A percentile compares a stretch with the other conserved stretches of the same genome.
Conservation (phyloP, 2,113 vertebrate species). For the Haplochromis vanheusdeni region DNA sequence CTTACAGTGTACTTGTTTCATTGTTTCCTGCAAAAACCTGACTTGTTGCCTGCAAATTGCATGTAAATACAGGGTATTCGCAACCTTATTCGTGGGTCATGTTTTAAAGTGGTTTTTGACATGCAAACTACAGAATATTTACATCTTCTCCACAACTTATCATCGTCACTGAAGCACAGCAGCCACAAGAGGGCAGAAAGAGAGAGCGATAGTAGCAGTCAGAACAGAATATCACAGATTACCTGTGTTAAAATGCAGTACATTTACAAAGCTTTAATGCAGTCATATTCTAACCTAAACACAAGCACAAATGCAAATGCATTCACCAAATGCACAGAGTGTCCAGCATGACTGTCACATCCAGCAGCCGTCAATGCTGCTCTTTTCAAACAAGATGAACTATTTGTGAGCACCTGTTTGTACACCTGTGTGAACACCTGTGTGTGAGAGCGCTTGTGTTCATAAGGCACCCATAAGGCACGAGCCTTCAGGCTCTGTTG, state of each 20-base stretch:
- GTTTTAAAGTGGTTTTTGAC: not conserved
- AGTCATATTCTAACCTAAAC: not conserved
- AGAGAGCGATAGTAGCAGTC: not conserved
- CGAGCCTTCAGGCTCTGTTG: not conserved
- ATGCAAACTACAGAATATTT: not conserved
- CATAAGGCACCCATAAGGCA: not conserved
- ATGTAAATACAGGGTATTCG: not conserved
- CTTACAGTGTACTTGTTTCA: not conserved
- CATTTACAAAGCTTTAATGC: not conserved
- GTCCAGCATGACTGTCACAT: not conserved
- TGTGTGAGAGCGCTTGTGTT: not conserved
- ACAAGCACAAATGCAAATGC: not conserved
- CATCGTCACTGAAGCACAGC: not conserved
- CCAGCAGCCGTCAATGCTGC: not conserved
- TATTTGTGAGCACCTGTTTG: not conserved
- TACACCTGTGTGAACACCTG: accelerated
- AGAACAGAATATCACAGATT: not conserved
- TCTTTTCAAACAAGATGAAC: not conserved
- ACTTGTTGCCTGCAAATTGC: not conserved
- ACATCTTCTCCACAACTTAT: not conserved
- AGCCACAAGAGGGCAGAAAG: conserved; percentile 31
- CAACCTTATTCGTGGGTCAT: not conserved
- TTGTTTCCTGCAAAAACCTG: not conserved
- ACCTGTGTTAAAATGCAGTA: not conserved
- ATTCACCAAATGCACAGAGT: not conserved